Evolutionary conservation across 64 coral and sea anemone genomes (phyloP).

Genomic region (Stylophora pistillata): DNA sequence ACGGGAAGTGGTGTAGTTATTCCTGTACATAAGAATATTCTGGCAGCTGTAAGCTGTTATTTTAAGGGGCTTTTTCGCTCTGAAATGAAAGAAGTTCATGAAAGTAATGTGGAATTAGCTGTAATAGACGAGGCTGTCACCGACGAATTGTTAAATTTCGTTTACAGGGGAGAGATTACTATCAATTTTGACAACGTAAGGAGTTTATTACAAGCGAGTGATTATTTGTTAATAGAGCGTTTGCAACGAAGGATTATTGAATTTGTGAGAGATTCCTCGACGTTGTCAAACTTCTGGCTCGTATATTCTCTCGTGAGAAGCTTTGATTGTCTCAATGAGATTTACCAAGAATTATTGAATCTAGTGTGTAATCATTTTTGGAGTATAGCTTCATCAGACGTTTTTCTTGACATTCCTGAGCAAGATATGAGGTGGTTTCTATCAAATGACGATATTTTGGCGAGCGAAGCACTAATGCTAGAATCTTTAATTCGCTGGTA

Average conservation of each 20-base stretch:
- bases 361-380: slow-evolving; percentile 16
- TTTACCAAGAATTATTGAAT: slow-evolving; percentile 43
- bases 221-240: slow-evolving; percentile 45
- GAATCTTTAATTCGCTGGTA: slow-evolving; percentile 50
- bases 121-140: slow-evolving; percentile 36
- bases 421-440: slow-evolving; percentile 39
- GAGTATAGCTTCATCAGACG: slow-evolving; percentile 7
- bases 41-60: slow-evolving; percentile 35
- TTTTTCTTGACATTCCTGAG: slow-evolving; percentile 20
- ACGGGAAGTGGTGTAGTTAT: slow-evolving; percentile 15
- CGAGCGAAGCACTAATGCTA: slow-evolving; percentile 38
- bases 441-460: slow-evolving; percentile 38
- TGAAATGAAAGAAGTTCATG: slow-evolving; percentile 44
- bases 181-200: slow-evolving; percentile 23
- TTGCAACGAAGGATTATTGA: slow-evolving; percentile 41
- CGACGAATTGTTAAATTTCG: slow-evolving; percentile 27
- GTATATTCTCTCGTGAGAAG: slow-evolving; percentile 42
- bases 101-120: slow-evolving; percentile 32
- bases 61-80: slow-evolving; percentile 31
- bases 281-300: slow-evolving; percentile 4
- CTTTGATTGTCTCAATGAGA: slow-evolving; percentile 26
- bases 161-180: slow-evolving; percentile 25
- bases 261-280: slow-evolving; percentile 20
- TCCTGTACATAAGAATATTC: slow-evolving; percentile 31
- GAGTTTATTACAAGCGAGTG: slow-evolving; percentile 33